phyloP scores from a whole-genome alignment of 2,888 invertebrate species.

The Melanchra persicariae region DNA sequence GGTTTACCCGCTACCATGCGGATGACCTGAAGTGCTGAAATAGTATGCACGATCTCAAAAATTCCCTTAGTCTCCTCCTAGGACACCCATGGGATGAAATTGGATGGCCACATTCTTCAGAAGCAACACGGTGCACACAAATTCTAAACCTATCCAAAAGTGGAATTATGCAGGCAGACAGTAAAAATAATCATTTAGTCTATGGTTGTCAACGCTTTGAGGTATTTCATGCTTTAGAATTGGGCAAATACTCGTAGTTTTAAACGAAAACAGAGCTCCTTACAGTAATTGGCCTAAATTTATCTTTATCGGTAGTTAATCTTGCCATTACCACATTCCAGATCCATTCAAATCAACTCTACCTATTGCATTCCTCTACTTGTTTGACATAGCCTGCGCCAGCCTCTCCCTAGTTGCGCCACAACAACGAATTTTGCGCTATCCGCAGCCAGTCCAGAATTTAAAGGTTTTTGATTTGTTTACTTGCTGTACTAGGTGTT shows the following conservation, averaged over 20 bases:
- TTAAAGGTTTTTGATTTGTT: too few species aligned
- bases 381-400: not conserved
- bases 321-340: constrained; percentile 16
- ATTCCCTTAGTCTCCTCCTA: too few species aligned
- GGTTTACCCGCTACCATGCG: too few species aligned
- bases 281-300: constrained; percentile 1
- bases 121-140: not conserved
- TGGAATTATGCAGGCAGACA: too few species aligned
- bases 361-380: constrained; percentile 3
- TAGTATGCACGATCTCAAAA: too few species aligned
- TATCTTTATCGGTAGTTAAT: not conserved
- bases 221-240: not conserved
- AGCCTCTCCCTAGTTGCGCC: constrained; percentile 12
- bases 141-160: too few species aligned
- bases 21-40: too few species aligned
- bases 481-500: too few species aligned
- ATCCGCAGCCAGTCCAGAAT: not conserved
- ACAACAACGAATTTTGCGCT: not conserved
- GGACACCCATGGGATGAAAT: too few species aligned
- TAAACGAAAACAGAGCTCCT: not conserved
- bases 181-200: not conserved
- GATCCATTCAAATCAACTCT: not conserved
- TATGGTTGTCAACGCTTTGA: not conserved
- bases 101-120: not conserved
- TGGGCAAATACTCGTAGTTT: not conserved